Conservation (phyloP, 2,113 vertebrate species). For the Odobenus rosmarus region DNA sequence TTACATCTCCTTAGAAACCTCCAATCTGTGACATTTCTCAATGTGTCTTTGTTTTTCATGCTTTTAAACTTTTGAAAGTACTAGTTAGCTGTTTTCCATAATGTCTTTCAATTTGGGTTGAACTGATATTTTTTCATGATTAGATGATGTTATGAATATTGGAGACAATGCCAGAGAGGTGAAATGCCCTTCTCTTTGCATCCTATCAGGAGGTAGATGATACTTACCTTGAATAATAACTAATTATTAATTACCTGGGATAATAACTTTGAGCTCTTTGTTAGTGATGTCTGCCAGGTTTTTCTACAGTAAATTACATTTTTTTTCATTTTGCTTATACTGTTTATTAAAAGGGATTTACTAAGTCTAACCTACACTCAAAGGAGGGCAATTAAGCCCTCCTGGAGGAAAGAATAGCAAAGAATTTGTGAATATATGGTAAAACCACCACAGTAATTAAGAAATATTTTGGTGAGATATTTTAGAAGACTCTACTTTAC, state of each 20-base stretch:
- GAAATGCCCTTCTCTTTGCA: background rate
- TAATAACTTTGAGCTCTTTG: background rate
- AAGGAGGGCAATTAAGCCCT: background rate
- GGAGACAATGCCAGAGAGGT: background rate
- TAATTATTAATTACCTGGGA: background rate
- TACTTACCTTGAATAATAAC: background rate
- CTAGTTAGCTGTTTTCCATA: background rate
- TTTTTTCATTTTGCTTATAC: background rate
- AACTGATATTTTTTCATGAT: background rate
- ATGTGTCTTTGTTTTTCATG: background rate
- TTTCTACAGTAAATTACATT: background rate
- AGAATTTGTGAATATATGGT: background rate
- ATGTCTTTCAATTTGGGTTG: background rate
- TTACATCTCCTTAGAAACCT: background rate
- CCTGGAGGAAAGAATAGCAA: background rate
- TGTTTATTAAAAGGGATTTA: background rate
- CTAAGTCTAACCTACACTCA: background rate
- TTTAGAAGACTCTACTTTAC: background rate
- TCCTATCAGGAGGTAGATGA: background rate
- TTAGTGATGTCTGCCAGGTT: background rate
- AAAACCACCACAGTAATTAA: constrained; percentile 15
- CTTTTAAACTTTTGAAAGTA: background rate
- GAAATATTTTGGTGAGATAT: background rate
- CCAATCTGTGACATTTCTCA: background rate
- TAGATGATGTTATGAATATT: background rate